A percentile compares a stretch with the other conserved stretches of the same genome.
Evolutionary conservation across 35 echinoderm and acorn worm genomes (phyloP).

Genomic region (Diadema setosum): DNA sequence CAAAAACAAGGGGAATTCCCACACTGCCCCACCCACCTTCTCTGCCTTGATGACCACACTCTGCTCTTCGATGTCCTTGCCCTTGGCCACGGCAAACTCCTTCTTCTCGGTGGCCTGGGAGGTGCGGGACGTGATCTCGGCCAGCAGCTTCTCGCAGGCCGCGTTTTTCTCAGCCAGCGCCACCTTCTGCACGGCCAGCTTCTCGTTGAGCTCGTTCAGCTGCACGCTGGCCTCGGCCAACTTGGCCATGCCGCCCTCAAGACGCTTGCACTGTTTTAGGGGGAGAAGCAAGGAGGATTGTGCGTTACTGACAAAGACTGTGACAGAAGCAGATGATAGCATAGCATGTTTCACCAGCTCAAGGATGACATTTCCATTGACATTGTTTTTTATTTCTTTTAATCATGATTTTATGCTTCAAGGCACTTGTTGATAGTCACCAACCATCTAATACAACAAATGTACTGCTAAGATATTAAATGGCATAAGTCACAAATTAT

Average conservation of each 20-base stretch:
- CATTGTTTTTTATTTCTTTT: too few relatives aligned
- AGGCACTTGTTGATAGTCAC: too few relatives aligned
- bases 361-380: too few relatives aligned
- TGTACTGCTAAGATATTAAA: too few relatives aligned
- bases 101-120: constrained; percentile 88
- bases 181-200: constrained; percentile 95
- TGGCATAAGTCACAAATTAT: too few relatives aligned
- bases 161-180: constrained; percentile 92
- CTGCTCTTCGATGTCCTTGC: constrained; percentile 95
- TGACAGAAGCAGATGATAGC: neutral
- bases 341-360: neutral
- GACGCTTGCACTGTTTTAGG: constrained; percentile 95
- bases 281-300: neutral
- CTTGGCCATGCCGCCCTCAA: constrained; percentile 97
- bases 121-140: constrained; percentile 83
- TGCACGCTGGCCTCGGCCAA: constrained; percentile 86
- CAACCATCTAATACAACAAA: too few relatives aligned
- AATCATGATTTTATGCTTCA: too few relatives aligned
- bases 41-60: constrained; percentile 81
- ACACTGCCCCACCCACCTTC: too few relatives aligned
- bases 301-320: neutral
- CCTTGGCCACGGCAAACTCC: constrained; percentile 73
- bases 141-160: constrained; percentile 89
- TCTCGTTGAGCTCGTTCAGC: constrained; percentile 97
- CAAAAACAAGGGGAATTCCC: too few relatives aligned